Percentiles rank a stretch among this genome's conserved stretches.
These are phyloP conservation scores for Actinia tenebrosa DNA, from an alignment of 64 coral and sea anemone species.

Conservation along the genomic window DNA sequence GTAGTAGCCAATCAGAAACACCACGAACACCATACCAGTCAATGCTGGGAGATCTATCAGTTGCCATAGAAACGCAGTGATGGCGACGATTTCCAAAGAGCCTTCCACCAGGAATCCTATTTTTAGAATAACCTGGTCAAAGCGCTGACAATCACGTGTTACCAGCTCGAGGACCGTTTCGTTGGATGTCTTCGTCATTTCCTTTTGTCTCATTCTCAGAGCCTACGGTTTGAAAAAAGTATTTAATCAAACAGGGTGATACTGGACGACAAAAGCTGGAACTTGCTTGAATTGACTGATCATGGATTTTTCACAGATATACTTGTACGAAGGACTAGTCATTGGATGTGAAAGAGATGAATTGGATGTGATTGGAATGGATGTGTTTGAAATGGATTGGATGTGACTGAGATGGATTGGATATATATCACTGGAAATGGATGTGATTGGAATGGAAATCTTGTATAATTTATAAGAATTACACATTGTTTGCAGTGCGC, in stretches of 20 bases:
- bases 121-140: conserved; percentile 50
- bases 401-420: not conserved
- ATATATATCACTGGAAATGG: not conserved
- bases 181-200: conserved; percentile 14
- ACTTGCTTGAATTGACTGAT: no score
- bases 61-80: conserved; percentile 46
- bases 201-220: conserved; percentile 36
- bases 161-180: conserved; percentile 23
- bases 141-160: conserved; percentile 43
- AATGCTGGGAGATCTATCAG: conserved; percentile 50
- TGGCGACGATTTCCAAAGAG: conserved; percentile 24
- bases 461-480: not conserved
- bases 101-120: conserved; percentile 31
- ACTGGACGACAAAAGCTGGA: no score
- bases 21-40: conserved; percentile 72
- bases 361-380: no score
- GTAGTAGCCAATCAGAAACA: conserved; percentile 74
- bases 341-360: no score
- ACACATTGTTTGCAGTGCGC: not conserved
- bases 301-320: no score
- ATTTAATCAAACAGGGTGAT: no score
- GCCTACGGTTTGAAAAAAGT: conserved; percentile 8
- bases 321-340: no score
- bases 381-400: no score
- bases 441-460: not conserved